Evolutionary conservation across 2,888 invertebrate genomes (phyloP), one percentile per base, ranked within the genome.

Genomic region (Monopis laevigella): DNA sequence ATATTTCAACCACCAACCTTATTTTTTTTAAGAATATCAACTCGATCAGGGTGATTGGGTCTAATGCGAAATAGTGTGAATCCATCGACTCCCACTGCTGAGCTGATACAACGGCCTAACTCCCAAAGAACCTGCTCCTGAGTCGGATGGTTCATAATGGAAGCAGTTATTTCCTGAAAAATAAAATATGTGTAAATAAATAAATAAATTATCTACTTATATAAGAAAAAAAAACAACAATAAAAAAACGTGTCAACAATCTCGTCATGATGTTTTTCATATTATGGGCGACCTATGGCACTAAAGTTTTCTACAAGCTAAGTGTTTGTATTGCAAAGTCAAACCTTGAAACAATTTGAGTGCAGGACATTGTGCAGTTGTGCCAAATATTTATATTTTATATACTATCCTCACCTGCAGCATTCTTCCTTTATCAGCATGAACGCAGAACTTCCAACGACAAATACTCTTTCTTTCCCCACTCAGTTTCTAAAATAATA

Each of bases 81-180:
- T 0, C 86, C 86, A 53, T 89, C 88, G 0, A 88, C 88, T 19
- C 82, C 83, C 1, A 89, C 83, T 0, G 88, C 86, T 10, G 83
- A 77, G 16, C 84, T 82, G 39, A 90, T 86, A 56, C 87, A 86
- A 38, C 74, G 78, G 0, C 87, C 84, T 26, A 91, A 60, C 61
- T 90, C 89, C 74, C 84, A 84, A 13, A 90, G 55, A 2, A 90
- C 86, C 27, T 85, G 80, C 41, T 84, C 80, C 53, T 87, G 87
- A 36, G 83, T 85, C 0, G 85, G 83, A 40, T 84, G 81, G 17
- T 82, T 13, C 16, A 16, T 40, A 16, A 40, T 7, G 2, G 29
- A 29, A 8, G 17, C 29, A 8, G 40, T 40, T 12, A 40, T 30
- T 12, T 40, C 30, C 29, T 40, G 10, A 16, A 29, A 30, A 3